Percentiles rank a stretch among this genome's conserved stretches.
These are phyloP conservation scores for Lycocorax pyrrhopterus DNA, from an alignment of 2,113 vertebrate genomes.

Conservation along the genomic window DNA sequence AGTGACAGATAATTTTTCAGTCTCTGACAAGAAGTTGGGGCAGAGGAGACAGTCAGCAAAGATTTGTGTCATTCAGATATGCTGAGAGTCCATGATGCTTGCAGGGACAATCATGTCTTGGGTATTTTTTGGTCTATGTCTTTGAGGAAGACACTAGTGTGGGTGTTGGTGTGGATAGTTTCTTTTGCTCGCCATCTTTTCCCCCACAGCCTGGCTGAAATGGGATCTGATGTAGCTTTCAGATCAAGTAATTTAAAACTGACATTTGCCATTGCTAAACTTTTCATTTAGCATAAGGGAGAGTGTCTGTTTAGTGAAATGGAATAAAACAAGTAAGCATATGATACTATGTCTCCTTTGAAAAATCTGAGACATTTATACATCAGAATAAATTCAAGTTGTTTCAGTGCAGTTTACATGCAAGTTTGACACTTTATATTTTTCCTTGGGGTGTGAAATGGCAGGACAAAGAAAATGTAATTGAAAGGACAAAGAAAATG, in stretches of 20 bases:
- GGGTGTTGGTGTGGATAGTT: not conserved
- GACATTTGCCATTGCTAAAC: conserved; percentile 45
- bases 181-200: not conserved
- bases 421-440: not conserved
- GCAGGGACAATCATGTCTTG: not conserved
- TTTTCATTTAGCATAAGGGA: conserved; percentile 34
- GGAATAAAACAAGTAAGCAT: conserved; percentile 16
- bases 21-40: not conserved
- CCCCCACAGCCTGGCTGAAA: not conserved
- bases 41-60: not conserved
- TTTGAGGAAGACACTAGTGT: not conserved
- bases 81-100: not conserved
- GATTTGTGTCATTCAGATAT: not conserved
- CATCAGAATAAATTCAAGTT: not conserved
- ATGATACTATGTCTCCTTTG: conserved; percentile 15
- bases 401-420: not conserved
- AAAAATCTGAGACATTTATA: conserved; percentile 17
- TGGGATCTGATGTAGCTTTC: not conserved
- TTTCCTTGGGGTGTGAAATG: not conserved
- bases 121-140: not conserved
- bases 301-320: conserved; percentile 25
- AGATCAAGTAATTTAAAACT: conserved; percentile 17
- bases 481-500: not conserved
- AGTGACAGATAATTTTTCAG: not conserved
- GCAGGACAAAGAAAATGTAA: not conserved